Base-by-base conservation (phyloP, 2,888 invertebrate genomes). In the Congeria kusceri region DNA sequence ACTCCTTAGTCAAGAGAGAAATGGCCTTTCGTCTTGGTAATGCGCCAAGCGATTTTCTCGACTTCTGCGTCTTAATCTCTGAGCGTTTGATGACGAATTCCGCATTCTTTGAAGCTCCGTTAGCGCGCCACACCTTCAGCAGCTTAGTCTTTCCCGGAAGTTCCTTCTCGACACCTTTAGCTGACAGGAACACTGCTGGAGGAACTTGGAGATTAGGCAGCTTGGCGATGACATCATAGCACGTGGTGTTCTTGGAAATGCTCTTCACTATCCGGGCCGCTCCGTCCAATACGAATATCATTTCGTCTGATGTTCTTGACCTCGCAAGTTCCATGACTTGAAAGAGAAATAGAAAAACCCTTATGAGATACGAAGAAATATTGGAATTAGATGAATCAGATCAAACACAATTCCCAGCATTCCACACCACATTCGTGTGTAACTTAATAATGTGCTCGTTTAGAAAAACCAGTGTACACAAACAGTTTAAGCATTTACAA, bases 171-270 rank as follows among this genome's bases (percentile, higher is more conserved):
- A 53, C 58, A 13, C 83, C 80, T 57, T 74, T 59, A 13, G 73
- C 65, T 13, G 65, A 69, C 44, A 65, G 57, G 46, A 71, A 81
- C 13, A 81, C 71, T 1, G 81, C 77, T 18, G 71, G 56, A 4
- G 67, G 77, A n/a, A 49, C n/a, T 18, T 64, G 63, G 3, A 67
- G 58, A 27, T 73, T 80, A 9, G 77, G 77, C 15, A 81, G 63
- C 64, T 77, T 81, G 47, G 58, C 61, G 64, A 81, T 81, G 74
- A 81, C 77, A 67, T 81, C 81, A 74, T 39, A 13, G 58, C 81
- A 81, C 56, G 81, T 81, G 70, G 81, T 81, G 53, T 67, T 39
- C 39, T 76, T 77, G 61, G 81, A 74, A 23, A 81, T 71, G 27
- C 57, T 64, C 53, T 77, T 81, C 25, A 64, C 62, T n/a, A 77